phyloP scores from a whole-genome alignment of 2,113 vertebrate species.

The Eurypyga helias region DNA sequence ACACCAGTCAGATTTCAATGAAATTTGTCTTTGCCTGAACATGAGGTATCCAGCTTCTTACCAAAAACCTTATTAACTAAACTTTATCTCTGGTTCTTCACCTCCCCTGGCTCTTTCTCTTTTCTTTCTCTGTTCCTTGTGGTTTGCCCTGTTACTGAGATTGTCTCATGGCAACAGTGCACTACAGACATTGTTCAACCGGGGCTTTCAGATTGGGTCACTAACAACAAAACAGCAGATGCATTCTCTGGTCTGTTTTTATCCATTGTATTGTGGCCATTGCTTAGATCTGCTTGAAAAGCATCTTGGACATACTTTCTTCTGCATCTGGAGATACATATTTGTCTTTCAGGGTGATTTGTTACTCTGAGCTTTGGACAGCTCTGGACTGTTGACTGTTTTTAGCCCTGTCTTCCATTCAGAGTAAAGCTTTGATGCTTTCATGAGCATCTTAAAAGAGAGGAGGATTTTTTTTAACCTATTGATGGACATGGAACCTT shows the following conservation, averaged over 20 bases:
- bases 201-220: background rate
- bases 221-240: background rate
- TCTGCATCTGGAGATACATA: fast-evolving
- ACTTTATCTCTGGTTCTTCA: background rate
- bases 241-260: background rate
- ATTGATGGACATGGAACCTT: background rate
- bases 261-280: background rate
- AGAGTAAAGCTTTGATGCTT: background rate
- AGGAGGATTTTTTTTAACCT: background rate
- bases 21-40: background rate
- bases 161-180: background rate
- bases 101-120: background rate
- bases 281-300: background rate
- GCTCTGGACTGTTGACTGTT: background rate
- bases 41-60: background rate
- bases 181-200: background rate
- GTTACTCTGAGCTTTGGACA: background rate
- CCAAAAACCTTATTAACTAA: background rate
- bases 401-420: background rate
- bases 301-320: background rate
- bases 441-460: background rate
- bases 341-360: background rate
- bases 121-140: background rate
- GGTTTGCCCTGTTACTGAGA: background rate
- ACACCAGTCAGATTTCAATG: background rate